Percentiles rank a stretch among this genome's conserved stretches.
Conservation (phyloP, 2,797 vertebrate genomes). For the Spinibarbus caldwelli region DNA sequence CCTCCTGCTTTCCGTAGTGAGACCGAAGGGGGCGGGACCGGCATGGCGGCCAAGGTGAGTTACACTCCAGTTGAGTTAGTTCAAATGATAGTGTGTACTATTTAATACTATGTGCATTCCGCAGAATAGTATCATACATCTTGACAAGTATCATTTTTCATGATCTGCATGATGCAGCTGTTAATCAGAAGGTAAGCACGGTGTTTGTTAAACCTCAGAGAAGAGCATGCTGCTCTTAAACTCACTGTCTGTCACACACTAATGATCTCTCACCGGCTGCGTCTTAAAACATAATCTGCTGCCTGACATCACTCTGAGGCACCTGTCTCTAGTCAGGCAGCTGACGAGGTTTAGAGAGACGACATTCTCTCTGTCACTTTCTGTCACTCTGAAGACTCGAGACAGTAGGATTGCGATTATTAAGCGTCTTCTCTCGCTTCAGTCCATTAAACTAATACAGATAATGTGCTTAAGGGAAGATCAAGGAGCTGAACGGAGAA, state of each 20-base stretch:
- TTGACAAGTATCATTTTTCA: not conserved
- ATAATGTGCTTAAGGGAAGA: constrained; percentile 27
- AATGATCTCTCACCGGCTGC: not conserved
- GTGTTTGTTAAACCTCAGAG: not conserved
- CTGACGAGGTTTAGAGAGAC: not conserved
- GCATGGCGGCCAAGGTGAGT: constrained; percentile 61
- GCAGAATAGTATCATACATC: not conserved
- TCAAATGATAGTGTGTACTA: not conserved
- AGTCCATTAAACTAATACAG: constrained; percentile 16
- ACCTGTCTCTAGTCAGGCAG: not conserved
- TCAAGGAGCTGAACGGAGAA: not conserved
- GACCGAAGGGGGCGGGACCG: constrained; percentile 46
- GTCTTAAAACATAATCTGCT: not conserved
- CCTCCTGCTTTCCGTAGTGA: constrained; percentile 44
- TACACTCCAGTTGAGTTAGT: not conserved
- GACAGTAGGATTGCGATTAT: not conserved
- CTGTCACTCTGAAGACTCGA: not conserved
- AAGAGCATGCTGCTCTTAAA: not conserved
- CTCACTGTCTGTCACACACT: not conserved
- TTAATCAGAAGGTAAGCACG: not conserved
- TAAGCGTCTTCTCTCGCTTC: not conserved
- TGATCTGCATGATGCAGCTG: not conserved
- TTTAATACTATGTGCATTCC: not conserved
- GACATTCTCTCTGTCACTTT: not conserved
- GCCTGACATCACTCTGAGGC: not conserved